phyloP scores from a whole-genome alignment of 37 sponge, comb jelly and placozoan species.

The Axinella damicornis region DNA sequence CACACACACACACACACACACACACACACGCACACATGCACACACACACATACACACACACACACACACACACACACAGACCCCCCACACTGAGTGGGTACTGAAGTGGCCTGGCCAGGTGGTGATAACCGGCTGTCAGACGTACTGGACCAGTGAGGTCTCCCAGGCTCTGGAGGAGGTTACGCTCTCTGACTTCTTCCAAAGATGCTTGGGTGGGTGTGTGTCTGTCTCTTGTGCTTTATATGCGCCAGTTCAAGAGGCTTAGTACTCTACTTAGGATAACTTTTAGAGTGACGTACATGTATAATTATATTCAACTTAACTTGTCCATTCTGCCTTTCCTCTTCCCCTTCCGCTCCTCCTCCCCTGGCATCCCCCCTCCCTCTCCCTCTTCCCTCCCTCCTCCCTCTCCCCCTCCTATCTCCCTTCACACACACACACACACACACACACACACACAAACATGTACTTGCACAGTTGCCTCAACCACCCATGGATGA shows the following conservation, averaged over 20 bases:
- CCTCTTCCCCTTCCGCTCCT: no score
- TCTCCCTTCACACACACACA: no score
- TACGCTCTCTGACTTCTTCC: conserved; percentile 73
- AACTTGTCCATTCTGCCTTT: no score
- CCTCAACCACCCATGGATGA: no score
- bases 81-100: conserved; percentile 95
- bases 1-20: conserved; percentile 16
- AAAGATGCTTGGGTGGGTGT: conserved; percentile 78
- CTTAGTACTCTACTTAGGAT: no score
- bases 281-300: no score
- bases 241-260: no score
- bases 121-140: conserved; percentile 98
- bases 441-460: neutral
- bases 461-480: no score
- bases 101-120: conserved; percentile 99
- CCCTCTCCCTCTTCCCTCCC: no score
- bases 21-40: conserved; percentile 8
- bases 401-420: no score
- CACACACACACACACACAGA: conserved; percentile 43
- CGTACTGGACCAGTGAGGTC: conserved; percentile 95
- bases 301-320: no score
- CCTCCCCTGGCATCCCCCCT: no score
- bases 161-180: conserved; percentile 85
- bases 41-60: conserved; percentile 15
- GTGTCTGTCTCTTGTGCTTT: neutral